These are phyloP conservation scores for Acrossocheilus wenchowensis DNA, from an alignment of 2,797 vertebrate species.

Conservation along the genomic window DNA sequence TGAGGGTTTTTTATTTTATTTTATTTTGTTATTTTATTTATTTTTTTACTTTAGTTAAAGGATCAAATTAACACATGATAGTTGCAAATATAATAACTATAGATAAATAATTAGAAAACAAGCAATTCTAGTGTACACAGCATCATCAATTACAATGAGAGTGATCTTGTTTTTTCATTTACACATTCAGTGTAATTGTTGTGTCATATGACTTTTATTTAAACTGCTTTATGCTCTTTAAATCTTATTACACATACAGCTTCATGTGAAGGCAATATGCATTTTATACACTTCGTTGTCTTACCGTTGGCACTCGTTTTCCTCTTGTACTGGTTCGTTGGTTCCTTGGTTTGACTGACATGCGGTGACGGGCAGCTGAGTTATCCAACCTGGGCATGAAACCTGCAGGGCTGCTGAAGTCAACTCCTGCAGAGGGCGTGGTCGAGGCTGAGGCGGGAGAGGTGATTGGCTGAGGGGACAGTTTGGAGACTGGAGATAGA, in stretches of 20 bases:
- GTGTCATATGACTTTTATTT: not conserved
- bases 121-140: not conserved
- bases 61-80: not conserved
- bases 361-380: conserved; percentile 86
- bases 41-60: not conserved
- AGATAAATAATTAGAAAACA: not conserved
- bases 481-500: conserved; percentile 72
- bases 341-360: conserved; percentile 85
- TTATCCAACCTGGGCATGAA: conserved; percentile 81
- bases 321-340: conserved; percentile 79
- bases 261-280: not conserved
- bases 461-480: conserved; percentile 47
- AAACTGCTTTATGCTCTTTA: not conserved
- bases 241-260: not conserved
- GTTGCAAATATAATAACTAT: not conserved
- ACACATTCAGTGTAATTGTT: not conserved
- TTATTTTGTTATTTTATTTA: not conserved
- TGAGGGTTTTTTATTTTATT: not conserved
- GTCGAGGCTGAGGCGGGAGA: conserved; percentile 14
- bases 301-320: conserved; percentile 76
- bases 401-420: conserved; percentile 78
- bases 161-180: not conserved
- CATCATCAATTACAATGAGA: too few relatives aligned
- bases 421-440: conserved; percentile 65
- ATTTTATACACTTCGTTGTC: not conserved